Evolutionary conservation across 2,797 vertebrate species (phyloP).

Genomic region (Taenioides sp.): DNA sequence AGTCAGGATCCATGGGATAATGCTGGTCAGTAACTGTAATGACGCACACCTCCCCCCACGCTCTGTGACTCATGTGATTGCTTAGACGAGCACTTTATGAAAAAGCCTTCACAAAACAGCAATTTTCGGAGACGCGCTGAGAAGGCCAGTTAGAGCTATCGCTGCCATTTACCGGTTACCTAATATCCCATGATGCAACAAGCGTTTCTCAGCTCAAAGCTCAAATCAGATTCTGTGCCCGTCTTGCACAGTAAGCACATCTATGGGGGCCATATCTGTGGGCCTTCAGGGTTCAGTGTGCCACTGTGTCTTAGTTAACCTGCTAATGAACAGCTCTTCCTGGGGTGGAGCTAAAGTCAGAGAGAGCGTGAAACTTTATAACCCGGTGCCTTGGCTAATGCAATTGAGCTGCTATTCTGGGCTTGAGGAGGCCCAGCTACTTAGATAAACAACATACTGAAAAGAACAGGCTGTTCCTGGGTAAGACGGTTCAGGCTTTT

Average conservation of each 20-base stretch:
- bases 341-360: slow-evolving; percentile 25
- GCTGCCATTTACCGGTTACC: slow-evolving; percentile 62
- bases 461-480: slow-evolving; percentile 73
- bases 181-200: slow-evolving; percentile 62
- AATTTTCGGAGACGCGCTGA: slow-evolving; percentile 47
- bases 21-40: slow-evolving; percentile 30
- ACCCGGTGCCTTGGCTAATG: slow-evolving; percentile 70
- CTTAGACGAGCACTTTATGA: slow-evolving; percentile 44
- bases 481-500: slow-evolving; percentile 60
- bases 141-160: slow-evolving; percentile 39
- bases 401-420: slow-evolving; percentile 77
- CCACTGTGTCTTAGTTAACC: slow-evolving; percentile 44
- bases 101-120: slow-evolving; percentile 46
- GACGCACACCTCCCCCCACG: slow-evolving; percentile 44
- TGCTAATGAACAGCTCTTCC: slow-evolving; percentile 45
- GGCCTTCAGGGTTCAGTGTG: slow-evolving; percentile 8
- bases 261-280: slow-evolving; percentile 14
- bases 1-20: slow-evolving; percentile 20
- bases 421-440: slow-evolving; percentile 66
- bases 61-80: slow-evolving; percentile 45
- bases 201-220: slow-evolving; percentile 41
- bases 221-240: slow-evolving; percentile 39
- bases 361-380: slow-evolving; percentile 70
- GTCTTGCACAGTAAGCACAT: slow-evolving; percentile 6
- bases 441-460: slow-evolving; percentile 77